Base-by-base conservation (phyloP, 2,797 vertebrate species). In the Rhodeus uyekii region DNA sequence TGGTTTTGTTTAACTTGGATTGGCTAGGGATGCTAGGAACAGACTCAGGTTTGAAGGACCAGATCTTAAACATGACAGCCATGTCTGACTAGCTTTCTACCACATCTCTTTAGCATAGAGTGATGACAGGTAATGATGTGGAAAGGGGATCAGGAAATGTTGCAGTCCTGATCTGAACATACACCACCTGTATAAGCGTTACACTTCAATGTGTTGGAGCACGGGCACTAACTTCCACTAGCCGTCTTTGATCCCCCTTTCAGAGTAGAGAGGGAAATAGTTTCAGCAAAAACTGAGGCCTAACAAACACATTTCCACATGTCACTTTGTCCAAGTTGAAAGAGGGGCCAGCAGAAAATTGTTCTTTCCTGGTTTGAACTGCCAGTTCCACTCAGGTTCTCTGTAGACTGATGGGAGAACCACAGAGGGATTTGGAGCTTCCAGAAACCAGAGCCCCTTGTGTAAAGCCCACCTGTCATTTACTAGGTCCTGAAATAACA, bases 271-370 rank as follows among this genome's bases (percentile, higher is more conserved):
- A 55, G 32, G 77, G 60, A 50, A 74, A 64, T 48, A 60, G 80
- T 61, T 60, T 55, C 58, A 80, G 83, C 63, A 60, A 81, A 80
- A 84, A 63, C 42, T 19, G 58, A 44, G 58, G 38, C 39, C 60
- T 34, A 84, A 87, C 84, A 85, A 78, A 67, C 60, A 69, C 60
- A 64, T 78, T 85, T 85, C 84, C 84, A 83, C 74, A 84, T 83
- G 82, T 81, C 80, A 78, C 79, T 78, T 65, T 74, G 72, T 76
- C 12, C n/a, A 63, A 79, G 75, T 67, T 80, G 44, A 86, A 79
- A 75, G 80, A 75, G 63, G 76, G 88, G 87, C 81, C 82, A 83
- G 71, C 46, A 78, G 64, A 64, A 73, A 86, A 79, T 77, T 73
- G 65, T 68, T 61, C 63, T 82, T 83, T 86, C 80, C 69, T 78